These are phyloP conservation scores for Meriones unguiculatus DNA, from an alignment of 2,113 vertebrate species.

Conservation along the genomic window DNA sequence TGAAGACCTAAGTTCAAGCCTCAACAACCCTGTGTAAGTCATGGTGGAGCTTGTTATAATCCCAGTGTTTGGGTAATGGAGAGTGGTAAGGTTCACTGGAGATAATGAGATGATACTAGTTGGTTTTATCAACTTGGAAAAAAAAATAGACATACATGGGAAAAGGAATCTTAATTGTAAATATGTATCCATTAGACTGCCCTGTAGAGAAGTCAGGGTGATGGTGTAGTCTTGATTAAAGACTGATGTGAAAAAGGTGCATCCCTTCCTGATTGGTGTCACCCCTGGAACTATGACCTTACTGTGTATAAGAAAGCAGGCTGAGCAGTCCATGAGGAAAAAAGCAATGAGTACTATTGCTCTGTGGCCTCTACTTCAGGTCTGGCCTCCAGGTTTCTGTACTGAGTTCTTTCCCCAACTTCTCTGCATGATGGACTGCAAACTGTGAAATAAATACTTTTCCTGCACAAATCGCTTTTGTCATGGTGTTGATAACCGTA, in stretches of 20 bases:
- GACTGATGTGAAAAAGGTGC: background rate
- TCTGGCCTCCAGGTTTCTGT: background rate
- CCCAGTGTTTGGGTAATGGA: fast-evolving
- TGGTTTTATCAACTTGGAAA: background rate
- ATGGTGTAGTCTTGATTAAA: background rate
- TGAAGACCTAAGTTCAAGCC: background rate
- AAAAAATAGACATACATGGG: background rate
- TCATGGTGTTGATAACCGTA: background rate
- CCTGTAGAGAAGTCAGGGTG: background rate
- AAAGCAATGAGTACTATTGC: background rate
- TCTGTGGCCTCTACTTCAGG: background rate
- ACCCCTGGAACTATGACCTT: background rate
- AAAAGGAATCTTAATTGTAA: background rate
- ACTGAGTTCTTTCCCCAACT: background rate
- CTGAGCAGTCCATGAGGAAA: background rate
- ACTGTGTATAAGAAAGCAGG: background rate
- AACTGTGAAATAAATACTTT: background rate
- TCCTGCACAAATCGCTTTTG: background rate
- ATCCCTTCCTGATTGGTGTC: no score
- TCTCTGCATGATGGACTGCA: background rate
- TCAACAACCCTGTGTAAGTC: background rate
- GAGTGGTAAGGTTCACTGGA: no score
- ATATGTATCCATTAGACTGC: background rate
- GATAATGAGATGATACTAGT: no score
- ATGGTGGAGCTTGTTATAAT: background rate